These are phyloP conservation scores for Penaeus monodon DNA, from an alignment of 2,888 invertebrate genomes.

Conservation along the genomic window DNA sequence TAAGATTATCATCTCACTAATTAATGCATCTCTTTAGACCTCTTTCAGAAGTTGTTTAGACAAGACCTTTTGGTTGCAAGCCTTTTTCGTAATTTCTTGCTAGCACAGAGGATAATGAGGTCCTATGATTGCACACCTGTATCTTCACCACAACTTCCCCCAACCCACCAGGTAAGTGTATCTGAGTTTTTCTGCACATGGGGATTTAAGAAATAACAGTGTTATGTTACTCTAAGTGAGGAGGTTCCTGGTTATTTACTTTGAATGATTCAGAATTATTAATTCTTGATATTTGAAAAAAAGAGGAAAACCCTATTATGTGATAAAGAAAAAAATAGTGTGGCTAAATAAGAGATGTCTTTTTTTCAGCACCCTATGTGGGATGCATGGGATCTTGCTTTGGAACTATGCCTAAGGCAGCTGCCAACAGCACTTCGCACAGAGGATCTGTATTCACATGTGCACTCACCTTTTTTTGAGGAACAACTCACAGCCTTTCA, in stretches of 20 bases:
- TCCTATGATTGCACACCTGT: conserved; percentile 98
- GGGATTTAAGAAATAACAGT: too few relatives aligned
- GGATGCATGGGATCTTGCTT: conserved; percentile 97
- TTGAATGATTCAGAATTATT: too few relatives aligned
- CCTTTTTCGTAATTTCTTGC: conserved; percentile 94
- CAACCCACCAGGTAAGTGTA: conserved; percentile 80
- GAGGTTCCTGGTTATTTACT: too few relatives aligned
- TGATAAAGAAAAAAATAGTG: too few relatives aligned
- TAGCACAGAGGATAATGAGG: conserved; percentile 95
- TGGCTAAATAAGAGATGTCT: neutral
- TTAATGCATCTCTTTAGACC: conserved; percentile 74
- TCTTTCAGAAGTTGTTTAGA: conserved; percentile 96
- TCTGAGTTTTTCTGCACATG: neutral
- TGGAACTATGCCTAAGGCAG: conserved; percentile 93
- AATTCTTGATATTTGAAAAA: too few relatives aligned
- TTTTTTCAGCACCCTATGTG: conserved; percentile 84
- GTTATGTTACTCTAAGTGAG: too few relatives aligned
- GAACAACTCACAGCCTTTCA: conserved; percentile 97
- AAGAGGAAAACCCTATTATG: too few relatives aligned
- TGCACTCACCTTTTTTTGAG: conserved; percentile 93
- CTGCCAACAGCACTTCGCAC: conserved; percentile 74
- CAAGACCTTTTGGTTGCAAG: conserved; percentile 98
- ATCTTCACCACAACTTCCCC: conserved; percentile 89
- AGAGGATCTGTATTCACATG: conserved; percentile 72
- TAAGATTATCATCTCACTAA: neutral